A percentile compares a stretch with the other conserved stretches of the same genome.
phyloP scores from a whole-genome alignment of 2,113 vertebrate genomes.

The Chaenocephalus aceratus region DNA sequence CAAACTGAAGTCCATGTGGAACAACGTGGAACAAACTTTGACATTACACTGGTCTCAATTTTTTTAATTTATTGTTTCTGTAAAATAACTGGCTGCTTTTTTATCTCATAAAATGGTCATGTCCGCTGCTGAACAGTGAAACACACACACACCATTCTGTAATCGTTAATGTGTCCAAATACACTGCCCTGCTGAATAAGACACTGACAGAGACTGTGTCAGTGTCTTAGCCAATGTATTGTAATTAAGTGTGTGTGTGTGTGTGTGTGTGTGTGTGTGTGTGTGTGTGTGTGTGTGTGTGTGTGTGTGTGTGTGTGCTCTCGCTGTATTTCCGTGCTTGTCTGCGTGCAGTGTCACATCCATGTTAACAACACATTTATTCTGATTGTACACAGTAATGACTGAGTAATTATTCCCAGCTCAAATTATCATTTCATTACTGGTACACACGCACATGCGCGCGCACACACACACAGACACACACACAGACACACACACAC shows the following conservation, averaged over 20 bases:
- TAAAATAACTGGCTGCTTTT: background rate
- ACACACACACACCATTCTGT: background rate
- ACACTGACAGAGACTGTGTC: background rate
- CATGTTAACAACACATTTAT: slow-evolving; percentile 73
- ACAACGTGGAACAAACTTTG: background rate
- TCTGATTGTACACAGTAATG: slow-evolving; percentile 73
- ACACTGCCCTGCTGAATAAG: slow-evolving; percentile 26
- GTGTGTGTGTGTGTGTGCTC: too few species aligned
- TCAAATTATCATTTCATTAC: slow-evolving; percentile 79
- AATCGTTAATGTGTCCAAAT: slow-evolving; percentile 34
- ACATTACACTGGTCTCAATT: background rate
- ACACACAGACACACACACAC: too few species aligned
- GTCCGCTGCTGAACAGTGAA: too few species aligned
- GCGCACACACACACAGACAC: too few species aligned
- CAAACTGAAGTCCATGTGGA: background rate
- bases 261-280: too few species aligned
- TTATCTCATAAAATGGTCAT: background rate
- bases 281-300: too few species aligned
- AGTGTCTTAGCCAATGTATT: background rate
- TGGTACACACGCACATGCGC: slow-evolving; percentile 22
- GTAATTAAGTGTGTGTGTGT: background rate
- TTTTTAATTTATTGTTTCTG: too few species aligned
- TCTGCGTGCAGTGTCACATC: slow-evolving; percentile 46
- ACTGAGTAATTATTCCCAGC: slow-evolving; percentile 80
- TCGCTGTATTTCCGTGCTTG: background rate